phyloP scores from a whole-genome alignment of 2,888 invertebrate genomes.

The Dermolepida albohirtum region DNA sequence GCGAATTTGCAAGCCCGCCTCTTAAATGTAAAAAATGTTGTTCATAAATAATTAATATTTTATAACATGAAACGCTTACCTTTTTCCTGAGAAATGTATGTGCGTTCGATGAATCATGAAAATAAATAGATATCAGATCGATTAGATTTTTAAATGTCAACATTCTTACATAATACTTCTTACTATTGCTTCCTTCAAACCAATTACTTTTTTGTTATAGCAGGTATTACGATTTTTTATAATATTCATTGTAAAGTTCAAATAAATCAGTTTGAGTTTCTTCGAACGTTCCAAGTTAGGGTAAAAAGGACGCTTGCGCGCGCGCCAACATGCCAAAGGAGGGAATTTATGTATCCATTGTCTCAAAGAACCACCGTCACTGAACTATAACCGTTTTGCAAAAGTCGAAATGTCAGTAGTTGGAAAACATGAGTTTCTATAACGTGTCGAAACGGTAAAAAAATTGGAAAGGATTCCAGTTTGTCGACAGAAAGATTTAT shows the following conservation, averaged over 20 bases:
- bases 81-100: neutral
- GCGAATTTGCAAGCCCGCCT: neutral
- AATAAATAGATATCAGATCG: slow-evolving; percentile 5
- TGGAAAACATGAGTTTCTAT: slow-evolving; percentile 32
- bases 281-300: slow-evolving; percentile 1
- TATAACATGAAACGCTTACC: slow-evolving; percentile 12
- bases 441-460: slow-evolving; percentile 35
- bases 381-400: slow-evolving; percentile 53
- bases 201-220: slow-evolving; percentile 21
- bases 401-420: slow-evolving; percentile 51
- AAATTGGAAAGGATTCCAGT: slow-evolving; percentile 16
- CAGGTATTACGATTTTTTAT: slow-evolving; percentile 39
- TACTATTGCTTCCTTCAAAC: slow-evolving; percentile 10
- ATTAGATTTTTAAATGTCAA: slow-evolving; percentile 21
- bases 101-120: slow-evolving; percentile 19
- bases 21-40: slow-evolving; percentile 11
- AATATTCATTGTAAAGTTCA: slow-evolving; percentile 42
- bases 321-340: slow-evolving; percentile 37
- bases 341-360: slow-evolving; percentile 52
- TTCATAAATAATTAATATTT: slow-evolving; percentile 7
- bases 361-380: slow-evolving; percentile 50
- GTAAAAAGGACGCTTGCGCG: slow-evolving; percentile 1
- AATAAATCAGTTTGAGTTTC: slow-evolving; percentile 33
- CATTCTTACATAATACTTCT: slow-evolving; percentile 15
- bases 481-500: slow-evolving; percentile 22